Conservation (phyloP, 2,888 invertebrate genomes). For the Lasioglossum lativentre region DNA sequence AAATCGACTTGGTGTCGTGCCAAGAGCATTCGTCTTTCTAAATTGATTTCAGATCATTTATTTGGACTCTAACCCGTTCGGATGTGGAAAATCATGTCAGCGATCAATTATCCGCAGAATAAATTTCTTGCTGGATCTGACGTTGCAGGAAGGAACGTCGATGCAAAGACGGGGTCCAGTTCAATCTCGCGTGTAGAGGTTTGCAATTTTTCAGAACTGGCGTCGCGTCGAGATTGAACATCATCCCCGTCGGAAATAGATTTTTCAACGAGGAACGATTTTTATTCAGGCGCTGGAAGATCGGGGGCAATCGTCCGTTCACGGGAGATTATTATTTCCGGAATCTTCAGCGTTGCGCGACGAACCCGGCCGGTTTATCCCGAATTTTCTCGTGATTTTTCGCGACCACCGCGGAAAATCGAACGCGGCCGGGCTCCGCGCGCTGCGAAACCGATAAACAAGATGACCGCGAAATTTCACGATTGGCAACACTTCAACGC, state of each 20-base stretch:
- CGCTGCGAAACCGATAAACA: conserved; percentile 10
- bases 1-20: no score
- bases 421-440: neutral
- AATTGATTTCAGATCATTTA: neutral
- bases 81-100: neutral
- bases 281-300: neutral
- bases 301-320: neutral
- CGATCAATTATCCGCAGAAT: neutral
- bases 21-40: neutral
- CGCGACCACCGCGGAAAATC: neutral
- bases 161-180: neutral
- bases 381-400: neutral
- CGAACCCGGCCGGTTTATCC: neutral
- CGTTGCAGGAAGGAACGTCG: neutral
- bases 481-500: conserved; percentile 34
- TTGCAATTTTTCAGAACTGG: neutral
- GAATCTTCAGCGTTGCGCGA: conserved; percentile 1
- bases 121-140: neutral
- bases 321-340: conserved; percentile 15
- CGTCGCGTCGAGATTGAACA: neutral
- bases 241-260: neutral
- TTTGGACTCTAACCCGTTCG: neutral
- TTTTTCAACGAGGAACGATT: conserved; percentile 8
- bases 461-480: conserved; percentile 4
- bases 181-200: neutral